Base-by-base conservation (phyloP, 23 tunicate species). In the Trididemnum nubilum region DNA sequence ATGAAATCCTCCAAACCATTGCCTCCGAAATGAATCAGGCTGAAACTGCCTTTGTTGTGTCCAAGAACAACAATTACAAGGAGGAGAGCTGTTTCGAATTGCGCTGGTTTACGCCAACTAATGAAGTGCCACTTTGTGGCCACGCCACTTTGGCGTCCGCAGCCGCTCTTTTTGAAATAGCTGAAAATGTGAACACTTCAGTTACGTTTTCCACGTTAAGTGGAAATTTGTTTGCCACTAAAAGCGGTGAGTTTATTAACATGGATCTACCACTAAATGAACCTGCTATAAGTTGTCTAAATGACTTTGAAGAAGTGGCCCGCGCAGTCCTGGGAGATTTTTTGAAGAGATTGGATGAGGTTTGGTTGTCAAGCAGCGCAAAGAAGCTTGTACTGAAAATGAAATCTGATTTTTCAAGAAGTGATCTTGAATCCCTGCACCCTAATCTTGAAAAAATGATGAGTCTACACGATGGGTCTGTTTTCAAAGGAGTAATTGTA, bases 31-130 rank as follows among this genome's bases (percentile, higher is more conserved):
- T 89, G 83, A 89, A 89, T 67, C 30, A 83, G 27, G 70, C 94
- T 0, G 94, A 89, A 67, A 89, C 94, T 12, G 78, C 84, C 7
- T 90, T 75, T 66, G 38, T 90, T 2, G 38, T 30, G 33, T 65
- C 81, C 28, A 70, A 49, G 23, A 1, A 38, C 2, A 44, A 77
- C 26, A 54, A 72, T 19, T 89, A 73, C 36, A 35, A 51, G 0
- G 36, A 92, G 1, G 78, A 65, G 18, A 34, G 19, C 26, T 19
- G 60, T n/a, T 94, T 94, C 52, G 83, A 64, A 18, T 40, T 94
- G 21, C 70, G 98, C 35, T 94, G 98, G 98, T 94, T 94, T 72
- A 88, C 98, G 2, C 98, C 98, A 2, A 94, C 94, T 2, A 88
- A 83, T 64, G 98, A 94, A 80, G 98, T 94, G 22, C 82, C 89